Percentiles rank a stretch among this genome's conserved stretches.
phyloP scores from a whole-genome alignment of 2,888 invertebrate genomes.

The Omphaloscelis lunosa region DNA sequence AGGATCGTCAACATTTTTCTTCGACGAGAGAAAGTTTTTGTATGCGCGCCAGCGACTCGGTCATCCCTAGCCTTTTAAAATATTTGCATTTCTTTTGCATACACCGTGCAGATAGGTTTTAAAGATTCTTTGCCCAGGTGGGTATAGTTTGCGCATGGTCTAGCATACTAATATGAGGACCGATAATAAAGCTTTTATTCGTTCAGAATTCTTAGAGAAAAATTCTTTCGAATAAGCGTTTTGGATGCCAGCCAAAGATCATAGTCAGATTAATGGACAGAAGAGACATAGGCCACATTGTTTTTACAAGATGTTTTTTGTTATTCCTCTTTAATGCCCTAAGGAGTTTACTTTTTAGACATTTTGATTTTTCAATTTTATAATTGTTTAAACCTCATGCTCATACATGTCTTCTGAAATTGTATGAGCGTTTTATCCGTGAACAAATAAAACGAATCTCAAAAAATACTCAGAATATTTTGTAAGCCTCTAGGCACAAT shows the following conservation, averaged over 20 bases:
- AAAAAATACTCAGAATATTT: background rate
- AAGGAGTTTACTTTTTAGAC: background rate
- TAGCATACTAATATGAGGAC: slow-evolving; percentile 61
- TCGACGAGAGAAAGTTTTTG: slow-evolving; percentile 84
- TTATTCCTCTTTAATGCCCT: slow-evolving; percentile 38
- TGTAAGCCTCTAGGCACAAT: slow-evolving; percentile 4
- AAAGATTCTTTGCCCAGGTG: slow-evolving; percentile 71
- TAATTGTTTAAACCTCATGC: background rate
- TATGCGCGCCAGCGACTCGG: slow-evolving; percentile 67
- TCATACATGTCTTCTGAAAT: background rate
- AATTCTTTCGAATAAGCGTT: slow-evolving; percentile 64
- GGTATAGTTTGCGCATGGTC: slow-evolving; percentile 56
- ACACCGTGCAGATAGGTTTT: slow-evolving; percentile 74
- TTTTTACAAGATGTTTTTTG: slow-evolving; percentile 58
- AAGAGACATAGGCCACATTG: slow-evolving; percentile 67
- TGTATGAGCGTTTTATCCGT: background rate
- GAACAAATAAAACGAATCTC: background rate
- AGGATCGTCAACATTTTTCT: slow-evolving; percentile 84
- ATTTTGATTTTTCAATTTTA: background rate
- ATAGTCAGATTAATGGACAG: slow-evolving; percentile 69
- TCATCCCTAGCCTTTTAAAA: slow-evolving; percentile 82
- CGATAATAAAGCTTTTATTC: slow-evolving; percentile 53
- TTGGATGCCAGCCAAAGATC: slow-evolving; percentile 74
- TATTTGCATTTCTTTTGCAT: slow-evolving; percentile 86
- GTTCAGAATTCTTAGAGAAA: slow-evolving; percentile 51